Conservation (phyloP, 1,140 invertebrate species). For the Radopholus similis region DNA sequence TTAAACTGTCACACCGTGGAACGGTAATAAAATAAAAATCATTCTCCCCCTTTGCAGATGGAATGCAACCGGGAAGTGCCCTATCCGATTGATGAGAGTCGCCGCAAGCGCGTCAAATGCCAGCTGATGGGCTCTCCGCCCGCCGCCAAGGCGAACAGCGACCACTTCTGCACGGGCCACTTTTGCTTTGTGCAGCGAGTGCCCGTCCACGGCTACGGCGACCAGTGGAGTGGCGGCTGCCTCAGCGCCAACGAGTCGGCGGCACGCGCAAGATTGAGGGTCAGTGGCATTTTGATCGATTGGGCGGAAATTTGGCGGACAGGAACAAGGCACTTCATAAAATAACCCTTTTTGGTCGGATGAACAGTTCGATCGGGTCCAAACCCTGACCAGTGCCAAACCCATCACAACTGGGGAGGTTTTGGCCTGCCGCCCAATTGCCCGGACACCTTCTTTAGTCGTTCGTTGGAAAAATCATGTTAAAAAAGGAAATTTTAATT, state of each 20-base stretch:
- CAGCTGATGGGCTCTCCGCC: constrained; percentile 3
- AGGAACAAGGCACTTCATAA: constrained; percentile 11
- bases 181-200: constrained; percentile 33
- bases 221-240: constrained; percentile 18
- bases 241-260: constrained; percentile 11
- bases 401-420: background rate
- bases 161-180: constrained; percentile 29
- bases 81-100: constrained; percentile 18
- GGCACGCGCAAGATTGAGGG: background rate
- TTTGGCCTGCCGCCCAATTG: background rate
- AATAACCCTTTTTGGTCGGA: no score
- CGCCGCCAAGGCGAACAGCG: background rate
- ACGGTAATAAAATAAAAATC: background rate
- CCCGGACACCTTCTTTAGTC: background rate
- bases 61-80: constrained; percentile 30
- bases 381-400: background rate
- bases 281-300: background rate
- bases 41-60: constrained; percentile 18
- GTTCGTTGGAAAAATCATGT: background rate
- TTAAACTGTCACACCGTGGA: no score
- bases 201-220: constrained; percentile 23
- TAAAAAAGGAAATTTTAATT: no score
- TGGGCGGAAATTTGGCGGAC: background rate
- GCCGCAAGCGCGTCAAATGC: constrained; percentile 14
- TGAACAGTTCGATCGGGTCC: no score